Base-by-base conservation (phyloP, 2,888 invertebrate genomes). In the Atrina japonica region DNA sequence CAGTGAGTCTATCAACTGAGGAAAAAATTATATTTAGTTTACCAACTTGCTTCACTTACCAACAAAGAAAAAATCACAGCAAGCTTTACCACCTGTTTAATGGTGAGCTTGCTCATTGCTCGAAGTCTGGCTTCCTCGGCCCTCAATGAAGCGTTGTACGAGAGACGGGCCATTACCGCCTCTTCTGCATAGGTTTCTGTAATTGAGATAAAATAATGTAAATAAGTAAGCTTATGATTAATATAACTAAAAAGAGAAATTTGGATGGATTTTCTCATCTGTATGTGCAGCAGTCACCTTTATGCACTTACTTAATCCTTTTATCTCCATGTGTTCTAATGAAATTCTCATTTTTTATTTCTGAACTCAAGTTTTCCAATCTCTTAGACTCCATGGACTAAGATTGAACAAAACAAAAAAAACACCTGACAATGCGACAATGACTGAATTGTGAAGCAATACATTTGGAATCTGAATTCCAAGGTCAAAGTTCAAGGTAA, bases 61-160 rank as follows among this genome's bases (percentile, higher is more conserved):
- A 97, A 92, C 77, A 97, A 90, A 90, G 95, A 96, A 92, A 97
- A 97, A 70, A 95, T 92, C 59, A 96, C 92, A 5, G 97, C 96
- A 30, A 97, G 93, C 86, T 96, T 95, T 30, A 96, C 95, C 18
- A 95, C 94, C 91, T 94, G 93, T 82, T 93, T 89, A 1, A 96
- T 93, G 45, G 95, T 94, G 71, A 96, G 93, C 86, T 95, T 95
- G 77, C 94, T 95, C 45, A 95, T 95, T 71, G 94, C 94, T 67
- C 95, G 92, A 81, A 94, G 93, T 2, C 95, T 94, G 78, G 94
- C 93, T 89, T 96, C 95, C 25, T 95, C 94, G 63, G 96, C 96
- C 73, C 96, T 93, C 75, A 97, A 91, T 70, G 96, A 96, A 9
- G 97, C 97, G 78, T 96, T 94, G 93, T 98, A 98, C n/a, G 98